phyloP scores from a whole-genome alignment of 2,888 invertebrate genomes.

The Noctua janthina region DNA sequence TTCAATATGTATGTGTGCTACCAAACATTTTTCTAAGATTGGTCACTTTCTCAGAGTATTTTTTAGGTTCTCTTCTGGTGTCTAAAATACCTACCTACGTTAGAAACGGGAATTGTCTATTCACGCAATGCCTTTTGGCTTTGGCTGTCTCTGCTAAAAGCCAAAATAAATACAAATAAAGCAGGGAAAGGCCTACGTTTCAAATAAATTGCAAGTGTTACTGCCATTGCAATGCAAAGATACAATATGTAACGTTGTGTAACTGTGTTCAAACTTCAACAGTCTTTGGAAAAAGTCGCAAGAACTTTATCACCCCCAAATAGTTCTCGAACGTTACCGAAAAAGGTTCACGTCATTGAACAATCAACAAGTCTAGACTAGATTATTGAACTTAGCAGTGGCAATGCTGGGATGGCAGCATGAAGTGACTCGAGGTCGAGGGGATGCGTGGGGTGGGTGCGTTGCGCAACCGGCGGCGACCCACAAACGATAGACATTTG shows the following conservation, averaged over 20 bases:
- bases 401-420: constrained; percentile 65
- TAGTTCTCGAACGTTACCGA: constrained; percentile 39
- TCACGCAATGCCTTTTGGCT: not conserved
- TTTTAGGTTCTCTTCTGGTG: not conserved
- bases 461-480: constrained; percentile 80
- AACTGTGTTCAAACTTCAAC: constrained; percentile 2
- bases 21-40: not conserved
- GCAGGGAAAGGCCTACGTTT: not conserved
- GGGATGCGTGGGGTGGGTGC: constrained; percentile 69
- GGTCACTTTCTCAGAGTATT: not conserved
- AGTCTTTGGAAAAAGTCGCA: constrained; percentile 9
- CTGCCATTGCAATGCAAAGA: not conserved
- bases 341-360: constrained; percentile 64
- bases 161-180: not conserved
- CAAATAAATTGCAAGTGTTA: not conserved
- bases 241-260: not conserved
- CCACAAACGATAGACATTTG: constrained; percentile 78
- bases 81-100: not conserved
- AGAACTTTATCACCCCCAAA: constrained; percentile 26
- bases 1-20: not conserved
- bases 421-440: constrained; percentile 69
- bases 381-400: constrained; percentile 75
- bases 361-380: constrained; percentile 83
- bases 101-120: not conserved
- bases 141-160: not conserved